Base-by-base conservation (phyloP, 1,140 invertebrate species). In the Stegodyphus dumicola region DNA sequence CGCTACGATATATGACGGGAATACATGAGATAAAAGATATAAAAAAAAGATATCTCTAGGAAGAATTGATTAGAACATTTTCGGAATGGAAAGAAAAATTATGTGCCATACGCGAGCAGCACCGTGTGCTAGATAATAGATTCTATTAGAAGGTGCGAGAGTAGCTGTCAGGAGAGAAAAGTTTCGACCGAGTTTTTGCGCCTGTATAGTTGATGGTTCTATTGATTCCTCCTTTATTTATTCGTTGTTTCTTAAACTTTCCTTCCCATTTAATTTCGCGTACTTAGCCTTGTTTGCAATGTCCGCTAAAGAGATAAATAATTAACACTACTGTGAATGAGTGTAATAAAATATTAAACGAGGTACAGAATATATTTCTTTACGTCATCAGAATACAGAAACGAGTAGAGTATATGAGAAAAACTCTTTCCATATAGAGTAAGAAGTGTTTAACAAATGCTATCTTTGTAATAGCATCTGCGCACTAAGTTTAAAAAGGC, bases 31-130 rank as follows among this genome's bases (percentile, higher is more conserved):
- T 71, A 73, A 81, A 70, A 73, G 48, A 64, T 49, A 64, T 49
- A 81, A 79, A 70, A 66, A 79, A 73, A 54, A 33, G 33, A 33
- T 33, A 33, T 56, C 53, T 49, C 5, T 3, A 10, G 53, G 33
- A 52, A 81, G 79, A 81, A 81, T 74, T 81, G 71, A 83, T 83
- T 75, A 75, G 80, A 66, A 48, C n/a, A 75, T 75, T 75, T 83
- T 75, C 9, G 11, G 60, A 83, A n/a, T 66, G 48, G 48, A 74
- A 83, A 75, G 80, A 75, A 83, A 83, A 75, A 83, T 66, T 67
- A 71, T 80, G 53, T 49, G 53, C 79, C 54, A 64, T 64, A 74
- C 69, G 70, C n/a, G 17, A 7, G 78, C 48, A 49, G 49, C 52
- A 70, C 54, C 78, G 56, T 81, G 67, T 73, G 69, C 69, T 81